Conservation (phyloP, 2,888 invertebrate genomes). For the Myopa tessellatipennis region DNA sequence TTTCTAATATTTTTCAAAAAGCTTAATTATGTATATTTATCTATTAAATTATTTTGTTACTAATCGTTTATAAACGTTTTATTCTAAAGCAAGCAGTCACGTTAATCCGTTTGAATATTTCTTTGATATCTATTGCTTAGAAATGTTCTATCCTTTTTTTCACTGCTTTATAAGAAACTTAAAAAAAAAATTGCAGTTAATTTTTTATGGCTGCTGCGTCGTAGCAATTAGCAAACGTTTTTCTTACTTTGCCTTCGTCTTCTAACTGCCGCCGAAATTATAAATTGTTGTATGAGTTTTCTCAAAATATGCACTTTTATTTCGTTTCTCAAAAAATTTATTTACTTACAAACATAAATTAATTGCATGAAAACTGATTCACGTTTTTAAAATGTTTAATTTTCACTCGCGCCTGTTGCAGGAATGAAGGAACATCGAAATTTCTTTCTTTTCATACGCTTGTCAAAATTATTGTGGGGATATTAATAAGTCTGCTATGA, state of each 20-base stretch:
- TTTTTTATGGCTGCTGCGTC: constrained; percentile 34
- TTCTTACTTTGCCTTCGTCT: background rate
- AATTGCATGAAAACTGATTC: constrained; percentile 15
- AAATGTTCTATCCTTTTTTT: background rate
- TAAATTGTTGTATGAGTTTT: background rate
- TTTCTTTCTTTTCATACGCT: background rate
- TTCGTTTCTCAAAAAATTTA: background rate
- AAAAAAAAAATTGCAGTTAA: constrained; percentile 9
- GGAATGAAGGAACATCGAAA: constrained; percentile 23
- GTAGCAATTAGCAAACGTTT: constrained; percentile 4
- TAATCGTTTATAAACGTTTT: no score
- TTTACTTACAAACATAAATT: background rate
- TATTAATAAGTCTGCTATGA: no score
- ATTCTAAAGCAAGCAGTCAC: background rate
- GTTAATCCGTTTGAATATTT: background rate
- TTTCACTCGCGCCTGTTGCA: constrained; percentile 20
- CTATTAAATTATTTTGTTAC: no score
- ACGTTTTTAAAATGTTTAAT: constrained; percentile 8
- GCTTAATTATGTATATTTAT: no score
- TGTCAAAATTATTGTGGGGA: no score
- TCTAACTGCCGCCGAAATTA: background rate
- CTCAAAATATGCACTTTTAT: constrained; percentile 12
- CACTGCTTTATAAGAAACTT: constrained; percentile 11
- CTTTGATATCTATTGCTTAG: background rate
- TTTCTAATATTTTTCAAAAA: no score